These are phyloP conservation scores for Neuroterus valhalla DNA, from an alignment of 1,140 invertebrate genomes.

Conservation along the genomic window DNA sequence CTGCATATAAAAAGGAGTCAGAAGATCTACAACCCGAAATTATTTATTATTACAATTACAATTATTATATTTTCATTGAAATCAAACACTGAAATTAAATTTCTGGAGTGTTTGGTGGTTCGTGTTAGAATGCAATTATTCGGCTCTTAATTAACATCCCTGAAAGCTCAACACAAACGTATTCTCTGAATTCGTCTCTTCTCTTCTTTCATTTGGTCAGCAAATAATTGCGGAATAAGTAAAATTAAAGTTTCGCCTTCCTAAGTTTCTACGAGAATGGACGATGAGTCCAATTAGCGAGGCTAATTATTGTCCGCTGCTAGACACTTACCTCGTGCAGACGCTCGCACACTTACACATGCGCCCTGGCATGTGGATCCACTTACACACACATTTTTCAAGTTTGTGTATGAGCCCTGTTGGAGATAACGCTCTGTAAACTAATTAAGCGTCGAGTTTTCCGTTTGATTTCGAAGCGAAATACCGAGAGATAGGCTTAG, in stretches of 20 bases:
- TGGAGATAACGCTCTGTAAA: slow-evolving; percentile 20
- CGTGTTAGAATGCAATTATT: background rate
- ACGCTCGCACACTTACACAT: slow-evolving; percentile 38
- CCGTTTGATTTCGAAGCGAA: slow-evolving; percentile 28
- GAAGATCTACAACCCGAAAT: too few species aligned
- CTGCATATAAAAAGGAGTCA: too few species aligned
- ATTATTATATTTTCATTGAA: too few species aligned
- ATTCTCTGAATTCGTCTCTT: too few species aligned
- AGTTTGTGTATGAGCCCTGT: background rate
- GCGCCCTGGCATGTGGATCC: background rate
- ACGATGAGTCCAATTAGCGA: slow-evolving; percentile 52
- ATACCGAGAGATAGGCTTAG: slow-evolving; percentile 21
- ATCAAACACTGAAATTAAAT: too few species aligned
- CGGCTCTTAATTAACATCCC: background rate
- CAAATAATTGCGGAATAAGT: slow-evolving; percentile 12
- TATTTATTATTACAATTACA: too few species aligned
- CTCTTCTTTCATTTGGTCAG: background rate
- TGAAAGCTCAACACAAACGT: background rate
- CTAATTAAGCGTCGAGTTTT: slow-evolving; percentile 30
- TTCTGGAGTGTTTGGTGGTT: too few species aligned
- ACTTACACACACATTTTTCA: background rate
- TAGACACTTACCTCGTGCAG: slow-evolving; percentile 51
- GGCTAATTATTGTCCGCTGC: slow-evolving; percentile 56
- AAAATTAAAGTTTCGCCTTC: background rate
- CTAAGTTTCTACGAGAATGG: slow-evolving; percentile 23